These are phyloP conservation scores for Tichodroma muraria DNA, from an alignment of 2,113 vertebrate species.

Conservation along the genomic window DNA sequence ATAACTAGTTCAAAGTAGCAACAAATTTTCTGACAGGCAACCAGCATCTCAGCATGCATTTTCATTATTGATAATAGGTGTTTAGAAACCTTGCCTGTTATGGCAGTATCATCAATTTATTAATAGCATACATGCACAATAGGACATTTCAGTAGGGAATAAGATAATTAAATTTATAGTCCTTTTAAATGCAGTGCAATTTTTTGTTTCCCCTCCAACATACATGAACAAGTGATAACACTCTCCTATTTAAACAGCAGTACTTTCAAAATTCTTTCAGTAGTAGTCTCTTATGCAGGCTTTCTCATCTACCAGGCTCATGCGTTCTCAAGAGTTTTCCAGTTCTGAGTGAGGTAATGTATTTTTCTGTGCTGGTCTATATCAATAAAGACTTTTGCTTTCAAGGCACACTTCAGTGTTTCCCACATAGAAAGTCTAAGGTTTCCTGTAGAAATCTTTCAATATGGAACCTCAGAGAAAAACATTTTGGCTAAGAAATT, in stretches of 20 bases:
- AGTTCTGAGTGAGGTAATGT: constrained; percentile 27
- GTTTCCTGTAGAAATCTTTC: neutral
- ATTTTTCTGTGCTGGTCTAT: neutral
- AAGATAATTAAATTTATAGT: neutral
- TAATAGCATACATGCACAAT: neutral
- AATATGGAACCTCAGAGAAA: neutral
- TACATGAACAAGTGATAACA: neutral
- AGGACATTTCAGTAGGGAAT: neutral
- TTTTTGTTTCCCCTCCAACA: neutral
- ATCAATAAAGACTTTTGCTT: neutral
- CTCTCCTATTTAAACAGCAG: constrained; percentile 1
- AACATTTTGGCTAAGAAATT: neutral
- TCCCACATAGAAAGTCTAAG: neutral
- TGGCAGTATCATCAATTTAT: neutral
- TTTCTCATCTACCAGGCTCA: constrained; percentile 19
- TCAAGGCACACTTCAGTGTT: neutral
- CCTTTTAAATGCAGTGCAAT: neutral
- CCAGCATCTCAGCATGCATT: neutral
- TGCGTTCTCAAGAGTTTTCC: neutral
- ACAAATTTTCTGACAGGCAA: neutral
- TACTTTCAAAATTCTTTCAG: constrained; percentile 1
- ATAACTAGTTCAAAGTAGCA: neutral
- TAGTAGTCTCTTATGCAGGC: neutral
- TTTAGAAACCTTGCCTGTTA: neutral
- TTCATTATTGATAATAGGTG: neutral